Evolutionary conservation across 2,113 vertebrate genomes (phyloP), one percentile per base, ranked within the genome.

Genomic region (Atherinomorus stipes): DNA sequence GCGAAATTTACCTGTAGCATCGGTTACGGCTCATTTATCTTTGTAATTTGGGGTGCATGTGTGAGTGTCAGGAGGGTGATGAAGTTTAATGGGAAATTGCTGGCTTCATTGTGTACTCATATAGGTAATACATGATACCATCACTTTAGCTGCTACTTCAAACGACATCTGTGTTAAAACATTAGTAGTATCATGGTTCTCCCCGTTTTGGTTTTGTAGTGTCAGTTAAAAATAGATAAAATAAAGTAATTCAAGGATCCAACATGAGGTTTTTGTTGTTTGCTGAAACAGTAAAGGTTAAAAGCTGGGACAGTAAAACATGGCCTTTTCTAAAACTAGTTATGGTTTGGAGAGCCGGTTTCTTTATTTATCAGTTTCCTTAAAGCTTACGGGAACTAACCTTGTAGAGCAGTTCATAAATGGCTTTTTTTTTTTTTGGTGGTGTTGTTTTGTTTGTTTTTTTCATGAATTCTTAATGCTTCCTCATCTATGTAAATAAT

Each of bases 11-110:
- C 56, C 7, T 13, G 64, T 26, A n/a, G 38, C 18, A 11, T 64
- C n/a, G 34, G 7, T 44, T 34, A 51, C 21, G 47, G 40, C 22
- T 68, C 2, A 26, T 74, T 77, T 40, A 37, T 57, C 62, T 65
- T 70, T 11, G 13, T 42, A 34, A 63, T 64, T 22, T 44, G 2
- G n/a, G 8, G 12, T n/a, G n/a, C 0, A 7, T 59, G 44, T 21
- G 47, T 51, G 26, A 23, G 28, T 28, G 44, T 53, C 47, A 2
- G 25, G 31, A 25, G 58, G 49, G 28, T 1, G 11, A 31, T 56
- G 10, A 47, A 47, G 37, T 37, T 15, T 62, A 64, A 75, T 47
- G 8, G 28, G 18, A 22, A 57, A 58, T 18, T 16, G 16, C 26
- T 31, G 25, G 19, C 70, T 63, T 63, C 23, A 2, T 60, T 26